Conservation (phyloP, 2,888 invertebrate genomes). For the Stenotaenia linearis region DNA sequence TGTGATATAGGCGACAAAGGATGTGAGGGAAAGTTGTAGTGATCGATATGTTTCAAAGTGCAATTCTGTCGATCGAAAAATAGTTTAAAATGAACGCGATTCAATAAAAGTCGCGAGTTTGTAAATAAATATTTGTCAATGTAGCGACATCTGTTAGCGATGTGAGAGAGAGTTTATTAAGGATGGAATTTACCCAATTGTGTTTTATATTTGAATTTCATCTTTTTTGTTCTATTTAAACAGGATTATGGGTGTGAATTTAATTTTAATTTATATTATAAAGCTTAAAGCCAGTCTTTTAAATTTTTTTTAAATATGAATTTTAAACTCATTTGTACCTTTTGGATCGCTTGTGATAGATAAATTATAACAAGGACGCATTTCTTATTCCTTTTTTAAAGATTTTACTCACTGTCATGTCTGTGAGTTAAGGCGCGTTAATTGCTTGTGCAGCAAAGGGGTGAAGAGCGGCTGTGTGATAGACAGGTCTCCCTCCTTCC, state of each 20-base stretch:
- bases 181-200: background rate
- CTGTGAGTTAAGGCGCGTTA: background rate
- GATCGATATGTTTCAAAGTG: background rate
- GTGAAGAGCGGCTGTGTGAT: conserved; percentile 16
- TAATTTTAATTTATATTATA: background rate
- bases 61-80: too few species aligned
- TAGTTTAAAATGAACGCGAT: too few species aligned
- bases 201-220: background rate
- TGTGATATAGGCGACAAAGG: background rate
- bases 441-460: conserved; percentile 1
- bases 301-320: background rate
- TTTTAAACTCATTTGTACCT: background rate
- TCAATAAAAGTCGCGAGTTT: too few species aligned
- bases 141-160: conserved; percentile 14
- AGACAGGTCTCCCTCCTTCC: conserved; percentile 24
- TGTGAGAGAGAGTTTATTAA: background rate
- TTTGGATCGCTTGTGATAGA: background rate
- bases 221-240: background rate
- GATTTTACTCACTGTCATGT: background rate
- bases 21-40: background rate
- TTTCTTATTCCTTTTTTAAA: background rate
- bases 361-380: background rate
- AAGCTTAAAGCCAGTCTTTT: background rate
- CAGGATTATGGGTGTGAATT: background rate
- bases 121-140: too few species aligned